Conservation (phyloP, 2,888 invertebrate species). For the Leptothorax acervorum region DNA sequence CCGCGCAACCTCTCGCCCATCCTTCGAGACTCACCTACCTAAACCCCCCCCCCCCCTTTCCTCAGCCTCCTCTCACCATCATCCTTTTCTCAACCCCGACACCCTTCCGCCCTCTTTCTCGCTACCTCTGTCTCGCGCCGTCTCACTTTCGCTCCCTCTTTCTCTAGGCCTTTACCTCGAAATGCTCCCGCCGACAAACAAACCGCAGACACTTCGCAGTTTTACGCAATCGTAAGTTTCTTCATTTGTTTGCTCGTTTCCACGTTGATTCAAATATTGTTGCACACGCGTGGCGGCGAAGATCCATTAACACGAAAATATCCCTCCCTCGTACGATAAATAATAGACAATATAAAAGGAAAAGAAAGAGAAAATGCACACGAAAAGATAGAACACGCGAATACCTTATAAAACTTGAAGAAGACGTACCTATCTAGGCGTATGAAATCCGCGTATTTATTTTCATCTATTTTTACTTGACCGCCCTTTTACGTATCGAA, state of each 20-base stretch:
- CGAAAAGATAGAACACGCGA: slow-evolving; percentile 28
- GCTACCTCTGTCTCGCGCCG: slow-evolving; percentile 58
- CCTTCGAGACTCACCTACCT: slow-evolving; percentile 78
- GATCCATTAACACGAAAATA: slow-evolving; percentile 15
- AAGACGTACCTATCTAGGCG: not conserved
- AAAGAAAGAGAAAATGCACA: not conserved
- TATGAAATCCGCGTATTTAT: not conserved
- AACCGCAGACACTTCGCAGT: slow-evolving; percentile 79
- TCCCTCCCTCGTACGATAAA: slow-evolving; percentile 28
- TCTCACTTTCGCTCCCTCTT: slow-evolving; percentile 65
- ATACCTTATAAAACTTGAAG: slow-evolving; percentile 58
- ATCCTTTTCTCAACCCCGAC: slow-evolving; percentile 65
- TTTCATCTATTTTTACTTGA: slow-evolving; percentile 28
- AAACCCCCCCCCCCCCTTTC: slow-evolving; percentile 64
- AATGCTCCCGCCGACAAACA: slow-evolving; percentile 76
- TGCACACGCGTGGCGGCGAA: slow-evolving; percentile 55
- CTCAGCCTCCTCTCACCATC: slow-evolving; percentile 61
- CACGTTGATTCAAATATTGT: slow-evolving; percentile 72
- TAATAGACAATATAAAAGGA: slow-evolving; percentile 39
- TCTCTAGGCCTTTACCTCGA: slow-evolving; percentile 74
- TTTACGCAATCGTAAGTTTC: slow-evolving; percentile 78
- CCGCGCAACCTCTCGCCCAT: slow-evolving; percentile 72
- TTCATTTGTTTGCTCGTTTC: slow-evolving; percentile 74
- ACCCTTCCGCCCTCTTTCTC: slow-evolving; percentile 53
- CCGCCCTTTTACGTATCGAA: not conserved